Percentiles rank a stretch among this genome's conserved stretches.
Conservation (phyloP, 2,113 vertebrate species). For the Archilochus colubris region DNA sequence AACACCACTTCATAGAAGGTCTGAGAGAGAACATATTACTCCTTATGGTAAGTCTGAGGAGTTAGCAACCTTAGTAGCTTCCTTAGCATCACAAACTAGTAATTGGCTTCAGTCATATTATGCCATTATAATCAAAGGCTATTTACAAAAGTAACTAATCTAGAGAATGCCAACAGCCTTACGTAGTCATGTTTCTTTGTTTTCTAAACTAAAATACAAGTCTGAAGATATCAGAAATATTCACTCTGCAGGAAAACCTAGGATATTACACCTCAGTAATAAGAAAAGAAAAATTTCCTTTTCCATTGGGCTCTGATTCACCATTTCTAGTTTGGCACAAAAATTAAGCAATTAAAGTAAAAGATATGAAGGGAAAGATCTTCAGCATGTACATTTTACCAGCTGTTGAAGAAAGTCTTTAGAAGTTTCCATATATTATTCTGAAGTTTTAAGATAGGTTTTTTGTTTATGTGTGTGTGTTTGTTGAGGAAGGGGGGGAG, state of each 20-base stretch:
- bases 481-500: no score
- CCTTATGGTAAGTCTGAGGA: neutral
- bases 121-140: neutral
- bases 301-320: neutral
- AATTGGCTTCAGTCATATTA: neutral
- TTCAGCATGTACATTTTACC: neutral
- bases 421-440: neutral
- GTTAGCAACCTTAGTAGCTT: neutral
- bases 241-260: neutral
- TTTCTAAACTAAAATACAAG: neutral
- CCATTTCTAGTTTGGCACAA: neutral
- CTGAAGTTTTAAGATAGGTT: neutral
- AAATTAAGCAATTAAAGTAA: neutral
- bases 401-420: neutral
- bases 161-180: neutral
- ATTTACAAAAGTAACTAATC: neutral
- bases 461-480: neutral
- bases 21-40: neutral
- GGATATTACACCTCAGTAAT: neutral
- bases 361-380: neutral
- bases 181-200: neutral
- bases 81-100: neutral
- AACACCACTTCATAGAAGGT: accelerated
- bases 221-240: neutral
- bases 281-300: neutral